Evolutionary conservation across 2,888 invertebrate genomes (phyloP).

Genomic region (Ceratothoa steindachneri): DNA sequence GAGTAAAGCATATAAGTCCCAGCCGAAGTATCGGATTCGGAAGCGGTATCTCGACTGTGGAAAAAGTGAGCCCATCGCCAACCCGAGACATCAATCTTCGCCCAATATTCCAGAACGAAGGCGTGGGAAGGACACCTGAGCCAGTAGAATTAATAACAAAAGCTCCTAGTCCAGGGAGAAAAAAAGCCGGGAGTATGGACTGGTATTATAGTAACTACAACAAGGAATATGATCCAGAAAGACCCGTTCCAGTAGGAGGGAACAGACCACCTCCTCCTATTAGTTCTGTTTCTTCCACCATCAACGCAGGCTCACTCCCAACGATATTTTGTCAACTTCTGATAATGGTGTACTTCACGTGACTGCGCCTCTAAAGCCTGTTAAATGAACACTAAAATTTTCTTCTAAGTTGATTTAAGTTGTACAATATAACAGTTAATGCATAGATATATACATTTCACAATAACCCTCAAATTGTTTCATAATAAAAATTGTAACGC

Average conservation of each 20-base stretch:
- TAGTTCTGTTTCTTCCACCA: too few species aligned
- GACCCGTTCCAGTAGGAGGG: conserved; percentile 31
- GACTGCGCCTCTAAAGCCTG: too few species aligned
- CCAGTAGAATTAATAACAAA: not conserved
- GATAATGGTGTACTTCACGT: too few species aligned
- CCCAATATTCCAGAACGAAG: not conserved
- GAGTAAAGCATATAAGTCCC: not conserved
- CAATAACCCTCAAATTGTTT: too few species aligned
- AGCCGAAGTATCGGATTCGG: conserved; percentile 13
- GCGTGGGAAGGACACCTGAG: not conserved
- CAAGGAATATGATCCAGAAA: conserved; percentile 26
- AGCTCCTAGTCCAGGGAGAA: not conserved
- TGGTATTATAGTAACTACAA: conserved; percentile 46
- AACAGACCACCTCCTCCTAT: conserved; percentile 22
- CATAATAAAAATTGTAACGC: too few species aligned
- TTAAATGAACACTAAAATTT: too few species aligned
- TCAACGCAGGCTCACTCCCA: too few species aligned
- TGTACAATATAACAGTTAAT: too few species aligned
- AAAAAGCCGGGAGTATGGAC: conserved; percentile 13
- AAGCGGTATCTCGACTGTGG: not conserved
- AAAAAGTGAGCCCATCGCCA: not conserved
- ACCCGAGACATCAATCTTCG: conserved; percentile 13
- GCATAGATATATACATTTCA: too few species aligned
- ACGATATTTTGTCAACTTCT: too few species aligned
- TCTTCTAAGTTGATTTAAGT: too few species aligned